These are phyloP conservation scores for Tetragonula clypearis DNA, from an alignment of 1,140 invertebrate species.

Conservation along the genomic window DNA sequence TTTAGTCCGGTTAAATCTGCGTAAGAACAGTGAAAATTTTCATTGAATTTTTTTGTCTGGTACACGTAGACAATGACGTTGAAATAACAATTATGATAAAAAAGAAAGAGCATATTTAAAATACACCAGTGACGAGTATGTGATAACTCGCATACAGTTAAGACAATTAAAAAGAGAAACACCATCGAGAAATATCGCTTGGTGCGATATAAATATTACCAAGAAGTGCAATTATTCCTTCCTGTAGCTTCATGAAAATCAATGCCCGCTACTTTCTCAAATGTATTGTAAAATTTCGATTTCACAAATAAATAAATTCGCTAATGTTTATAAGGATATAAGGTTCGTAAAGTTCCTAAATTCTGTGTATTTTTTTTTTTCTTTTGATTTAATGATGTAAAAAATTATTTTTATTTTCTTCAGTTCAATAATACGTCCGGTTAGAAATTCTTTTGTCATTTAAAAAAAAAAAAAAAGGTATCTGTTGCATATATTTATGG, in stretches of 20 bases:
- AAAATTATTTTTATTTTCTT: background rate
- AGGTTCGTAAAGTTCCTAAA: too few relatives aligned
- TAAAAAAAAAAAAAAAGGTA: background rate
- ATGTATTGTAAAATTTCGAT: background rate
- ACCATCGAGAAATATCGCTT: background rate
- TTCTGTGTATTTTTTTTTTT: too few relatives aligned
- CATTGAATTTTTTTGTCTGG: background rate
- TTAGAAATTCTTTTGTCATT: background rate
- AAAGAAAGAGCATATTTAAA: too few relatives aligned
- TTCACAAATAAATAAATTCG: background rate
- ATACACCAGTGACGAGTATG: background rate
- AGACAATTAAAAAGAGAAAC: background rate
- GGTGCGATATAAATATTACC: too few relatives aligned
- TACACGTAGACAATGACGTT: background rate
- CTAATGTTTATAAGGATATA: background rate
- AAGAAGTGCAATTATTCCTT: background rate
- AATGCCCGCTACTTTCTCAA: conserved; percentile 4
- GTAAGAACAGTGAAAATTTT: background rate
- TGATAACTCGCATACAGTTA: background rate
- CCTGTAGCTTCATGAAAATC: background rate
- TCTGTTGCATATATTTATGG: background rate
- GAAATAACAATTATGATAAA: background rate
- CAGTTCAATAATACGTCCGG: background rate
- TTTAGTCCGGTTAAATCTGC: background rate
- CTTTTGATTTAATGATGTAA: background rate